These are phyloP conservation scores for Vulpes vulpes DNA, from an alignment of 2,113 vertebrate species.

Conservation along the genomic window DNA sequence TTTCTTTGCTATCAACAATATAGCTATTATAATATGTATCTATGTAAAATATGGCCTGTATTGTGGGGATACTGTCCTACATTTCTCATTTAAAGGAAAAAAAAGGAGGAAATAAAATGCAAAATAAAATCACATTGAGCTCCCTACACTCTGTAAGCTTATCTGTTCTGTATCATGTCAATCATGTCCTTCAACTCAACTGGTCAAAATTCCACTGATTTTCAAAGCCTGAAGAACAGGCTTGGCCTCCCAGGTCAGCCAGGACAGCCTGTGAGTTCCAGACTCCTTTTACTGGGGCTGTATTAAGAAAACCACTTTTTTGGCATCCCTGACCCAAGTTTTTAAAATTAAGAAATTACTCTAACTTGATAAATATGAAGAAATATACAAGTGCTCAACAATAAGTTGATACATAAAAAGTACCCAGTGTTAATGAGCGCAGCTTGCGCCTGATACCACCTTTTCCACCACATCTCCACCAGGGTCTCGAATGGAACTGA, in stretches of 20 bases:
- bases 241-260: not conserved
- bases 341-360: not conserved
- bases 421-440: no score
- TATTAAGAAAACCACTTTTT: not conserved
- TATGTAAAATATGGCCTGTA: not conserved
- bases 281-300: not conserved
- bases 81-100: slow-evolving; percentile 14
- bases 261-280: not conserved
- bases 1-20: slow-evolving; percentile 19
- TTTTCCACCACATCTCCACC: not conserved
- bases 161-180: not conserved
- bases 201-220: not conserved
- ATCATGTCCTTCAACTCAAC: not conserved
- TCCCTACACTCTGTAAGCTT: not conserved
- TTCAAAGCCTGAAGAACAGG: not conserved
- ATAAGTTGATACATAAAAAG: not conserved
- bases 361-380: not conserved
- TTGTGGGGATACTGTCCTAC: not conserved
- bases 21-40: not conserved
- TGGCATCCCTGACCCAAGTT: not conserved
- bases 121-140: not conserved
- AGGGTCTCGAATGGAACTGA: not conserved
- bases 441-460: not conserved
- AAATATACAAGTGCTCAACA: not conserved
- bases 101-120: not conserved